Conservation (phyloP, 1,140 invertebrate species). For the Euglossa dilemma region DNA sequence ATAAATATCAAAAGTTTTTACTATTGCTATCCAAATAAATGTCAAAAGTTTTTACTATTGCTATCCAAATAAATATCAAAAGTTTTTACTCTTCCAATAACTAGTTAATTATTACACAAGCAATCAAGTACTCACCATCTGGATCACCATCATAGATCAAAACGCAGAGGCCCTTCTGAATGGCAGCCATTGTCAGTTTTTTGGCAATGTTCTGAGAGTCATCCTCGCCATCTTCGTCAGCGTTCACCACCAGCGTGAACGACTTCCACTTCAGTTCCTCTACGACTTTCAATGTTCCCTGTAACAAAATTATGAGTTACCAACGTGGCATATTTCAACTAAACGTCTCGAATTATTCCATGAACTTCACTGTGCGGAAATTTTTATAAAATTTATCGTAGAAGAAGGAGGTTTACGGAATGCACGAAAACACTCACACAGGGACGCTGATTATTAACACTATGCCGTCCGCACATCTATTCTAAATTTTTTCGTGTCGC, state of each 20-base stretch:
- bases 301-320: conserved; percentile 9
- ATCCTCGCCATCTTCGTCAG: conserved; percentile 69
- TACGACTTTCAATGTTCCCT: conserved; percentile 72
- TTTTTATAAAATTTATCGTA: no score
- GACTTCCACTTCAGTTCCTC: conserved; percentile 77
- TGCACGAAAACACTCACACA: no score
- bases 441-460: no score
- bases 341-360: background rate
- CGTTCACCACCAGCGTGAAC: conserved; percentile 72
- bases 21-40: no score
- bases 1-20: no score
- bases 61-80: no score
- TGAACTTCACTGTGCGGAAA: no score
- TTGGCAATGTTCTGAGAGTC: conserved; percentile 76
- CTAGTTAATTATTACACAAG: background rate
- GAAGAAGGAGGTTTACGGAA: no score
- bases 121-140: conserved; percentile 51
- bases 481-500: no score
- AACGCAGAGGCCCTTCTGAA: conserved; percentile 73
- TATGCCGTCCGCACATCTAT: no score
- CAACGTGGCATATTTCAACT: background rate
- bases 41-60: no score
- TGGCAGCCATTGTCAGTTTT: conserved; percentile 74
- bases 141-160: conserved; percentile 74
- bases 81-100: no score